These are phyloP conservation scores for Agriotes lineatus DNA, from an alignment of 2,888 invertebrate genomes.

Conservation along the genomic window DNA sequence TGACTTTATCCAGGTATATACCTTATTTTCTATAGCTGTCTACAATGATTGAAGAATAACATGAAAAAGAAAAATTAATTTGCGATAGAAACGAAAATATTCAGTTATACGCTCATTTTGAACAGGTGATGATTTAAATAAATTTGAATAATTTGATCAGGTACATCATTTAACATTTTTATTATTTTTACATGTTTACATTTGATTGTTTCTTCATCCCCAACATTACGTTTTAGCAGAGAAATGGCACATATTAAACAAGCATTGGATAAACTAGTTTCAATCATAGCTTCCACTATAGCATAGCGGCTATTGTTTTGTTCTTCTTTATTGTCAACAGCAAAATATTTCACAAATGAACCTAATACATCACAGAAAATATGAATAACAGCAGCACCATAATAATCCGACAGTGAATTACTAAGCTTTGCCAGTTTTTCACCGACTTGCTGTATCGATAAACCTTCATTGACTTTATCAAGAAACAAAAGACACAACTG, in stretches of 20 bases:
- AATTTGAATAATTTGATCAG: neutral
- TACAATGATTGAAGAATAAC: no score
- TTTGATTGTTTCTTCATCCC: no score
- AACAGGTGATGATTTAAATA: conserved; percentile 16
- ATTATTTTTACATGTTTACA: neutral
- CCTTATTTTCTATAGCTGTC: no score
- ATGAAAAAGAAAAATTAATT: no score
- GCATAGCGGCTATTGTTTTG: neutral
- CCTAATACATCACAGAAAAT: conserved; percentile 5
- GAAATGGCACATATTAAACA: neutral
- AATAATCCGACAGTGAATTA: neutral
- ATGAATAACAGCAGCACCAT: neutral
- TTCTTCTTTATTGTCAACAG: neutral
- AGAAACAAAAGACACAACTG: conserved; percentile 10
- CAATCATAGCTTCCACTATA: conserved; percentile 15
- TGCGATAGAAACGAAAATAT: no score
- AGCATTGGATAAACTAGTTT: neutral
- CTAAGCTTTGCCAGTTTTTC: neutral
- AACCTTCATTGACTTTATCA: neutral
- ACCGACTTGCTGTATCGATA: neutral
- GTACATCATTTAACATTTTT: neutral
- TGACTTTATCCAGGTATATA: no score
- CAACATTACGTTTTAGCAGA: no score
- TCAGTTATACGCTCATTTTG: no score
- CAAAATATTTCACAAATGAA: conserved; percentile 8